Percentiles rank a stretch among this genome's conserved stretches.
These are phyloP conservation scores for Drosophila hydei DNA, from an alignment of 1,140 invertebrate genomes.

Conservation along the genomic window DNA sequence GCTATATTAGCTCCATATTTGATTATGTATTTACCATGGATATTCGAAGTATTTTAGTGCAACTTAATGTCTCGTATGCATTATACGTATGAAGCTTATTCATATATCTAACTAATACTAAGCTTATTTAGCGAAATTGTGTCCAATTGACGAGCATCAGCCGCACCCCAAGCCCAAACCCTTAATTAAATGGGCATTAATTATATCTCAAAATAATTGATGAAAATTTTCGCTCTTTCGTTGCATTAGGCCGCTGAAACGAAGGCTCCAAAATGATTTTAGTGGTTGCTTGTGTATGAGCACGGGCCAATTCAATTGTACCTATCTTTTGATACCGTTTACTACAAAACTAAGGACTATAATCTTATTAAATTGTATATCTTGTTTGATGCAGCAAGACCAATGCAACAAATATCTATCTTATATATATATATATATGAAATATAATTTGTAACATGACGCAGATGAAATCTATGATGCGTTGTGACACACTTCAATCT, in stretches of 20 bases:
- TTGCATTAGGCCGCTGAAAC: constrained; percentile 15
- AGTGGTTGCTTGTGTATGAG: constrained; percentile 66
- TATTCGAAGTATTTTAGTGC: constrained; percentile 24
- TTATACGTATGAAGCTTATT: constrained; percentile 21
- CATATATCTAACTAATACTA: constrained; percentile 42
- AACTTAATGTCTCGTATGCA: constrained; percentile 9
- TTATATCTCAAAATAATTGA: background rate
- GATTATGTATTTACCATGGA: constrained; percentile 41
- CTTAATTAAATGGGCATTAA: constrained; percentile 58
- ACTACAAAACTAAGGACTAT: constrained; percentile 82
- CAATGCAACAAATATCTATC: constrained; percentile 32
- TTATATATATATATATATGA: constrained; percentile 27
- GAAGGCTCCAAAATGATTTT: constrained; percentile 56
- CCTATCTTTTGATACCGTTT: constrained; percentile 82
- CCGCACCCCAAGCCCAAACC: constrained; percentile 38
- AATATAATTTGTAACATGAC: constrained; percentile 35
- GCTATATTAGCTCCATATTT: constrained; percentile 77
- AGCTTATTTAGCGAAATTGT: constrained; percentile 71
- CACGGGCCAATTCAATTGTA: constrained; percentile 72
- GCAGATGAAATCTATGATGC: constrained; percentile 36
- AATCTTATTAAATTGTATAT: constrained; percentile 72
- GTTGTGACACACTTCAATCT: constrained; percentile 60
- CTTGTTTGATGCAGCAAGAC: constrained; percentile 61
- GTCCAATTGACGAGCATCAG: constrained; percentile 60
- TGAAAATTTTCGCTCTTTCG: constrained; percentile 10